Percentiles rank a stretch among this genome's conserved stretches.
Evolutionary conservation across 2,797 vertebrate species (phyloP).

Genomic region (Dallia pectoralis): DNA sequence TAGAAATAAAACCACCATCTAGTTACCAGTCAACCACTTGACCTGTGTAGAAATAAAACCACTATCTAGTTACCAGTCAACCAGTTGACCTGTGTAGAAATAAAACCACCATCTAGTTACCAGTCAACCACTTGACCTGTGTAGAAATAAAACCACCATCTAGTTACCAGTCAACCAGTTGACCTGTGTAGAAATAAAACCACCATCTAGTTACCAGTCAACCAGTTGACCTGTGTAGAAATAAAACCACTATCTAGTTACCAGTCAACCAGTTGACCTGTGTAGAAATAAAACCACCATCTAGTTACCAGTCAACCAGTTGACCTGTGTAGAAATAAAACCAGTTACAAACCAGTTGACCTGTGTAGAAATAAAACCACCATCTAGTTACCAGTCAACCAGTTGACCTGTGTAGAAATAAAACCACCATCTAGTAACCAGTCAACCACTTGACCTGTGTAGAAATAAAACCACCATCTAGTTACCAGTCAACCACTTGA

Average conservation of each 20-base stretch:
- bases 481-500: too few relatives aligned
- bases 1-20: slow-evolving; percentile 3
- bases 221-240: background rate
- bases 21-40: too few relatives aligned
- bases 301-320: too few relatives aligned
- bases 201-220: too few relatives aligned
- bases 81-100: background rate
- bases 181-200: background rate
- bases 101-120: too few relatives aligned
- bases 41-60: background rate
- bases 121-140: background rate
- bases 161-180: too few relatives aligned
- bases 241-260: too few relatives aligned
- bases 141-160: slow-evolving; percentile 3
- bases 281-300: slow-evolving; percentile 3
- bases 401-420: background rate
- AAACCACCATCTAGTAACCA: too few relatives aligned
- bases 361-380: background rate
- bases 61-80: too few relatives aligned
- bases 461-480: slow-evolving; percentile 3
- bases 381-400: too few relatives aligned
- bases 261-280: too few relatives aligned
- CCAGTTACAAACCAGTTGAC: too few relatives aligned
- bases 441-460: background rate
- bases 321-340: background rate